Conservation (phyloP, 2,888 invertebrate species). For the Neoscelio sp. region DNA sequence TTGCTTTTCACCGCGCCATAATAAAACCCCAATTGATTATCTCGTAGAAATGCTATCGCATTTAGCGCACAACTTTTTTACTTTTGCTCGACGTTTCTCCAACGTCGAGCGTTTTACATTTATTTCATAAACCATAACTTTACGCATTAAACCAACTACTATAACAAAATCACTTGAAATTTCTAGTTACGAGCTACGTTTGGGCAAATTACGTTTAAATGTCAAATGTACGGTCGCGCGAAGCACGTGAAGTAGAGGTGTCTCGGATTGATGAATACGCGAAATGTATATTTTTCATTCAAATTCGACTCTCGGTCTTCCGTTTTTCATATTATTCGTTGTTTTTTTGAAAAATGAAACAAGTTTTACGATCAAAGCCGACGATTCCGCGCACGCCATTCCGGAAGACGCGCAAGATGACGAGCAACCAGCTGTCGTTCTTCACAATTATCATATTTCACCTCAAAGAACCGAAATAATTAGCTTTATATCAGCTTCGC, state of each 20-base stretch:
- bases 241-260: too few species aligned
- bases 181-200: too few species aligned
- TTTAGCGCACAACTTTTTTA: constrained; percentile 12
- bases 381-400: constrained; percentile 3
- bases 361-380: constrained; percentile 16
- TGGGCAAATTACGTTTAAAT: too few species aligned
- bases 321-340: too few species aligned
- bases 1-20: constrained; percentile 13
- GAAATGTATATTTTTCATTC: too few species aligned
- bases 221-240: too few species aligned
- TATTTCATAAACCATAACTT: too few species aligned
- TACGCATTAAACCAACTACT: too few species aligned
- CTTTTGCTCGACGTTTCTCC: not conserved
- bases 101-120: too few species aligned
- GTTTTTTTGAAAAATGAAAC: not conserved
- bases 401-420: constrained; percentile 30
- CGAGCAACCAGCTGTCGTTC: constrained; percentile 29
- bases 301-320: too few species aligned
- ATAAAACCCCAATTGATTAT: constrained; percentile 34
- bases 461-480: constrained; percentile 35
- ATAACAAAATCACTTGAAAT: too few species aligned
- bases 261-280: too few species aligned
- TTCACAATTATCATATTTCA: constrained; percentile 37
- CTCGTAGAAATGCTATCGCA: not conserved
- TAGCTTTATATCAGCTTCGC: constrained; percentile 20